Conservation (phyloP, 2,888 invertebrate species). For the Pammene aurita region DNA sequence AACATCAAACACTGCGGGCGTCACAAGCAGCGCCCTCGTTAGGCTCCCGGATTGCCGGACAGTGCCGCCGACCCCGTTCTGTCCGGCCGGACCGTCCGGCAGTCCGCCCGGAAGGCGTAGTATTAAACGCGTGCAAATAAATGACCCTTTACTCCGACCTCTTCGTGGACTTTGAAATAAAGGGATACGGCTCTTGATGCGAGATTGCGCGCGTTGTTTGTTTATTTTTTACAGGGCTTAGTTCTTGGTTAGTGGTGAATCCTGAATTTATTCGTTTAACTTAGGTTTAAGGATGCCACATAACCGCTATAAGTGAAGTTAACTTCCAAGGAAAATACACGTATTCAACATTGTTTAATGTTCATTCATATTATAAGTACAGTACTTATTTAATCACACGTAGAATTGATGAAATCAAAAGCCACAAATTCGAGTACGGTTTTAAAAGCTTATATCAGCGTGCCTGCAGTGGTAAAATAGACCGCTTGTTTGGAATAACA, state of each 20-base stretch:
- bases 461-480: background rate
- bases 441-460: slow-evolving; percentile 17
- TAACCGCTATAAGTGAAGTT: too few relatives aligned
- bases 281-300: background rate
- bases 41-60: slow-evolving; percentile 43
- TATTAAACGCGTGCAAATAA: slow-evolving; percentile 60
- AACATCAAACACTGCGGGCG: slow-evolving; percentile 38
- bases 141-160: slow-evolving; percentile 41
- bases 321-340: too few relatives aligned
- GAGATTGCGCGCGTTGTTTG: slow-evolving; percentile 32
- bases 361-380: too few relatives aligned
- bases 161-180: slow-evolving; percentile 37
- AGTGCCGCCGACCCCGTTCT: background rate
- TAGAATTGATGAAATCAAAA: slow-evolving; percentile 1
- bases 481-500: slow-evolving; percentile 7
- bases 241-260: slow-evolving; percentile 5
- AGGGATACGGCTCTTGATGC: slow-evolving; percentile 28
- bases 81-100: slow-evolving; percentile 27
- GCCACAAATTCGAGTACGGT: slow-evolving; percentile 10
- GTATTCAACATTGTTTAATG: too few relatives aligned
- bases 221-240: slow-evolving; percentile 21
- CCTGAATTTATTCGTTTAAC: background rate
- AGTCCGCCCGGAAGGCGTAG: slow-evolving; percentile 37
- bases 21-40: slow-evolving; percentile 49
- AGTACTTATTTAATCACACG: too few relatives aligned